These are phyloP conservation scores for Cryptophagus acutangulus DNA, from an alignment of 2,888 invertebrate genomes.

Conservation along the genomic window DNA sequence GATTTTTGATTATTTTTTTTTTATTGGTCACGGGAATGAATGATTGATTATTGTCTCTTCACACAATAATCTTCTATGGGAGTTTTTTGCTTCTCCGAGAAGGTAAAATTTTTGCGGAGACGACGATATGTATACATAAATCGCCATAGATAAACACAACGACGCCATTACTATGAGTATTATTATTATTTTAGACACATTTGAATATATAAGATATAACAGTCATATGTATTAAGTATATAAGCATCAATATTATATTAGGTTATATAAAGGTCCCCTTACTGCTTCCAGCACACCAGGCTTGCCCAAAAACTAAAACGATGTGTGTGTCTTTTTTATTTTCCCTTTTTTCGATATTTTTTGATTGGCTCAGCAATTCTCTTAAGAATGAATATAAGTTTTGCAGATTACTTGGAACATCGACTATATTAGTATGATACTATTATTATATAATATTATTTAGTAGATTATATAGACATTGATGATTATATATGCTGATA, in stretches of 20 bases:
- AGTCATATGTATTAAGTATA: too few species aligned
- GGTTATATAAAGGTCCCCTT: slow-evolving; percentile 41
- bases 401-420: slow-evolving; percentile 17
- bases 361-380: slow-evolving; percentile 55
- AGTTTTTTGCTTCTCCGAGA: slow-evolving; percentile 27
- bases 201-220: too few species aligned
- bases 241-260: slow-evolving; percentile 16
- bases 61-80: slow-evolving; percentile 48
- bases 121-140: slow-evolving; percentile 33
- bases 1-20: slow-evolving; percentile 17
- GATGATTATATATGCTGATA: slow-evolving; percentile 25
- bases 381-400: slow-evolving; percentile 35
- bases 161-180: slow-evolving; percentile 10
- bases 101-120: slow-evolving; percentile 37
- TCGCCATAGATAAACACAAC: slow-evolving; percentile 35
- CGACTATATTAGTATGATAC: slow-evolving; percentile 6
- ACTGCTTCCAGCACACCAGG: slow-evolving; percentile 36
- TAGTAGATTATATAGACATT: slow-evolving; percentile 26
- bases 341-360: slow-evolving; percentile 42
- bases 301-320: slow-evolving; percentile 32
- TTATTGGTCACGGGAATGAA: slow-evolving; percentile 38
- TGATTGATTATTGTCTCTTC: slow-evolving; percentile 52
- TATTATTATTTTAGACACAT: too few species aligned
- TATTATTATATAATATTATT: slow-evolving; percentile 10
- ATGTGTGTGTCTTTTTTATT: too few species aligned